Base-by-base conservation (phyloP, 2,888 invertebrate genomes). In the Synergus umbraculus region DNA sequence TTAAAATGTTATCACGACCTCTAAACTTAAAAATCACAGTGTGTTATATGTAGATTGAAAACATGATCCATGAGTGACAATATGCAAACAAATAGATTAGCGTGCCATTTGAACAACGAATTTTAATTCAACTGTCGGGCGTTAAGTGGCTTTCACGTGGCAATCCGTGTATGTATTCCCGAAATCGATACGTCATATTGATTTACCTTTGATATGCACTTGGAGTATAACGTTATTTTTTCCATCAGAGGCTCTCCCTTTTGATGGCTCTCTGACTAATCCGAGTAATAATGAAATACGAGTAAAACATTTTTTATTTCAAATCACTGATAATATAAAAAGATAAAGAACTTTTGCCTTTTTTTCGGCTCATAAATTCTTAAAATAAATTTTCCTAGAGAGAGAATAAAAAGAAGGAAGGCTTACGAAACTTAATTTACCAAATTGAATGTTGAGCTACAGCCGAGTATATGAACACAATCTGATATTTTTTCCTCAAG, bases 131-230 rank as follows among this genome's bases (percentile, higher is more conserved):
- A 79, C 76, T 80, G 81, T 79, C 79, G 80, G 78, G 76, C 76
- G 77, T 79, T 82, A 83, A 83, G 82, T 82, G 81, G 79, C 81
- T 81, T 82, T 82, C 83, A 79, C 76, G 76, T 81, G 81, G 78
- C 79, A 82, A 81, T 83, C 76, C 79, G 60, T 82, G 79, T 77
- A 37, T 54, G n/a, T 0, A 54, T 73, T 73, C 49, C 41, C n/a
- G 29, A 54, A 73, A 73, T 73, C 41, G 54, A 73, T 73, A 58
- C 41, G 49, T 73, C 54, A 73, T 37, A 37, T 37, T 54, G 54
- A 54, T 54, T 73, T 41, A 73, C 54, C 73, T 73, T 58, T n/a
- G 54, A 58, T 54, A 49, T 54, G 12, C 73, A 73, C 54, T 73
- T 69, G 29, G 15, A 22, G 69, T 54, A 54, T 69, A 15, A 69